A percentile compares a stretch with the other conserved stretches of the same genome.
Evolutionary conservation across 1,140 invertebrate genomes (phyloP).

Genomic region (Diorhabda sublineata): DNA sequence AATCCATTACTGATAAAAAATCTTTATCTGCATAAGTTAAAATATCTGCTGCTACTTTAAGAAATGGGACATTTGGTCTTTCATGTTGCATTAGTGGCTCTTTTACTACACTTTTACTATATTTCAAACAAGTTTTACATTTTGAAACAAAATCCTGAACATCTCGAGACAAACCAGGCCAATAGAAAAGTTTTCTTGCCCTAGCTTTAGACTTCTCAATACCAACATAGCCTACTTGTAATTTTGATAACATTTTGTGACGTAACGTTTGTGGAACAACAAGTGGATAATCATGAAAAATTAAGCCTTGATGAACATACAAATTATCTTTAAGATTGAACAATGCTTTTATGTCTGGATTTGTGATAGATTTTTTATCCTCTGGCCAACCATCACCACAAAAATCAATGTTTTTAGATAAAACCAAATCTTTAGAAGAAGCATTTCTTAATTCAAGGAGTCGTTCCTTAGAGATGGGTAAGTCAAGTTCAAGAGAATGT

Average conservation of each 20-base stretch:
- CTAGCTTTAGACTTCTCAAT: constrained; percentile 26
- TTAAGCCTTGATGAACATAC: constrained; percentile 12
- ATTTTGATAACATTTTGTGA: constrained; percentile 15
- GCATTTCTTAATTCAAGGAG: constrained; percentile 4
- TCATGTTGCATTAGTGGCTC: constrained; percentile 41
- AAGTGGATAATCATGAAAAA: constrained; percentile 20
- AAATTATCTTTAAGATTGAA: constrained; percentile 16
- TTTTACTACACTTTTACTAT: constrained; percentile 35
- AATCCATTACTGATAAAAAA: constrained; percentile 21
- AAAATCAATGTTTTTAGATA: constrained; percentile 6
- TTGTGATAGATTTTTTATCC: not conserved
- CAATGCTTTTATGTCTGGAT: constrained; percentile 12
- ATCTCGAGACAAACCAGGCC: constrained; percentile 46
- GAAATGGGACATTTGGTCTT: constrained; percentile 38
- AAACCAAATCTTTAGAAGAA: constrained; percentile 5
- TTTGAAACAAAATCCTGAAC: constrained; percentile 44
- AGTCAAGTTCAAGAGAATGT: constrained; percentile 12
- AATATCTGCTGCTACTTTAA: constrained; percentile 42
- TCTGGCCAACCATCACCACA: constrained; percentile 19
- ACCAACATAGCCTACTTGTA: constrained; percentile 27
- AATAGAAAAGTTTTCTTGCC: constrained; percentile 31
- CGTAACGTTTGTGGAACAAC: constrained; percentile 16
- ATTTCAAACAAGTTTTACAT: constrained; percentile 42
- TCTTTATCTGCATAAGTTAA: constrained; percentile 21
- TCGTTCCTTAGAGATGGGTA: not conserved